Evolutionary conservation across 37 sponge, comb jelly and placozoan genomes (phyloP).

Genomic region (Diacarnus erythraeanus): DNA sequence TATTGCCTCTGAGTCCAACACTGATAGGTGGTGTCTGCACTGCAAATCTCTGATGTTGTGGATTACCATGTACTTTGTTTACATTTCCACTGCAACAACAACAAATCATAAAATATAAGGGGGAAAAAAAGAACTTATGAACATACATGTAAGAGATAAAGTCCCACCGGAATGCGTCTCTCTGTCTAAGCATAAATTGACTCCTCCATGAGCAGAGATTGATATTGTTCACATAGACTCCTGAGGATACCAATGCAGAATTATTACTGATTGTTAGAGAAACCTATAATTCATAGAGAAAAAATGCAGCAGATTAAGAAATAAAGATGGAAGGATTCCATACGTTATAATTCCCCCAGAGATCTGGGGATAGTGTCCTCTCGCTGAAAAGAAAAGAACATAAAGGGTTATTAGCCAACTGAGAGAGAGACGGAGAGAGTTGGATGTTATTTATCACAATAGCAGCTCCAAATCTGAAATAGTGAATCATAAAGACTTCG

Average conservation of each 20-base stretch:
- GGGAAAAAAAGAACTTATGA: background rate
- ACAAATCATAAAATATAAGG: background rate
- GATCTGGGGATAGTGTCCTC: constrained; percentile 19
- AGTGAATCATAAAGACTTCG: too few relatives aligned
- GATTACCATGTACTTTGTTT: constrained; percentile 19
- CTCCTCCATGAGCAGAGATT: constrained; percentile 32
- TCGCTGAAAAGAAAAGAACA: constrained; percentile 53
- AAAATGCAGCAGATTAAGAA: background rate
- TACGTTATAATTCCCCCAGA: constrained; percentile 43
- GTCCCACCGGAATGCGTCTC: constrained; percentile 20
- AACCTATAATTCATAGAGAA: constrained; percentile 15
- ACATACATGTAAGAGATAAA: constrained; percentile 28
- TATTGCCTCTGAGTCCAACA: background rate
- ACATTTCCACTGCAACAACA: constrained; percentile 3
- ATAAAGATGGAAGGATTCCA: background rate
- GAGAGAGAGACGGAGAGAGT: background rate
- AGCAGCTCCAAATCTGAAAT: constrained; percentile 70
- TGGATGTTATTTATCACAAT: constrained; percentile 27
- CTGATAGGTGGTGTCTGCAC: constrained; percentile 27
- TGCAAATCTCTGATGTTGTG: constrained; percentile 5
- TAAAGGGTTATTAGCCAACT: constrained; percentile 56
- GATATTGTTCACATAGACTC: constrained; percentile 32
- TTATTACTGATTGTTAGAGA: constrained; percentile 22
- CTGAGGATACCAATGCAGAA: constrained; percentile 36
- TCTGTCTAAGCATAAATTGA: background rate